A percentile compares a stretch with the other conserved stretches of the same genome.
These are phyloP conservation scores for Anguilla japonica DNA, from an alignment of 2,113 vertebrate genomes.

Conservation along the genomic window DNA sequence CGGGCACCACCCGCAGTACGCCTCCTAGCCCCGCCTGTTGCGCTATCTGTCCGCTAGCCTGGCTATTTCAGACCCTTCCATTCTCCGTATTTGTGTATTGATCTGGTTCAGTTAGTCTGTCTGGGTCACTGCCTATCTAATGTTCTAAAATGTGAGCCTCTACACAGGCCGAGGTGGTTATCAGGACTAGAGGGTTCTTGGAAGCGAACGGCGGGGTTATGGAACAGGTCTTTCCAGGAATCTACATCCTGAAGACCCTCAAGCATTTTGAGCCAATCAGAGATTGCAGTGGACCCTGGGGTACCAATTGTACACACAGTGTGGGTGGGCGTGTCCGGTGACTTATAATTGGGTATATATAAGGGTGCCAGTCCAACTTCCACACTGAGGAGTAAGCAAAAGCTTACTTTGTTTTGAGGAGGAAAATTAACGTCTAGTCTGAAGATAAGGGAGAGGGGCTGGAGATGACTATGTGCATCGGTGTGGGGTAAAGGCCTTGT, in stretches of 20 bases:
- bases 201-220: too few species aligned
- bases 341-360: too few species aligned
- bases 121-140: background rate
- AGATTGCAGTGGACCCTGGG: background rate
- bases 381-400: too few species aligned
- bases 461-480: background rate
- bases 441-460: background rate
- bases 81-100: background rate
- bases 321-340: too few species aligned
- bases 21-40: background rate
- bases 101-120: background rate
- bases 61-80: background rate
- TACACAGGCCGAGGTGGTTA: background rate
- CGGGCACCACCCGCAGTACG: conserved; percentile 32
- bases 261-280: too few species aligned
- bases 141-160: background rate
- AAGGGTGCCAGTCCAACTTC: too few species aligned
- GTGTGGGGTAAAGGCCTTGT: background rate
- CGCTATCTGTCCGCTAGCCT: background rate
- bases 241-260: background rate
- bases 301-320: too few species aligned
- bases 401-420: too few species aligned
- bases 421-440: too few species aligned
- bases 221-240: background rate
- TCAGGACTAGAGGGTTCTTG: background rate